Conservation (phyloP, 2,797 vertebrate genomes). For the Allobates femoralis region DNA sequence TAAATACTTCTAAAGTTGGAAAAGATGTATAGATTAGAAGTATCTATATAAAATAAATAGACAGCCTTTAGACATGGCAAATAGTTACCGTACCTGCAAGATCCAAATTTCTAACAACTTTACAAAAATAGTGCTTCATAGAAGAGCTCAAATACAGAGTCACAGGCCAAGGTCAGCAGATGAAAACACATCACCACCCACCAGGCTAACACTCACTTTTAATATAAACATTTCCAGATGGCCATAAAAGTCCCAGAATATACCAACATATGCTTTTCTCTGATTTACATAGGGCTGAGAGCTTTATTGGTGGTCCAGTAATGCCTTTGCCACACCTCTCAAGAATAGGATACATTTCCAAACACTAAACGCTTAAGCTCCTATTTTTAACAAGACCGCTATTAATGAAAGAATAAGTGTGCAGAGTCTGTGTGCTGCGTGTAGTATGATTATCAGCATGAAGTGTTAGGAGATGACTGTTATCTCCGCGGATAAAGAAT, state of each 20-base stretch:
- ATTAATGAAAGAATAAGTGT: conserved; percentile 31
- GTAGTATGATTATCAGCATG: conserved; percentile 27
- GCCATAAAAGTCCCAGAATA: neutral
- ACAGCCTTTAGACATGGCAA: neutral
- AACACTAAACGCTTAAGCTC: neutral
- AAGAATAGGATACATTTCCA: conserved; percentile 2
- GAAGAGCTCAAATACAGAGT: neutral
- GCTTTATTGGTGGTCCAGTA: conserved; percentile 63
- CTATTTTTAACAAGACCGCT: neutral
- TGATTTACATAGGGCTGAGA: conserved; percentile 32
- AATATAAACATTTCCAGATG: conserved; percentile 63
- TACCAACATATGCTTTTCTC: neutral
- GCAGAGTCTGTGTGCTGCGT: neutral
- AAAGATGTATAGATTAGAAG: neutral
- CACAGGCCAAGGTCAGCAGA: conserved; percentile 34
- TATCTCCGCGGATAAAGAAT: conserved; percentile 31
- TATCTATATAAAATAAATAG: neutral
- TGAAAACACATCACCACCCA: neutral
- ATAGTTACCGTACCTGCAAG: neutral
- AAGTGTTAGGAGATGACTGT: conserved; percentile 33
- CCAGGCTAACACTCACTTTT: neutral
- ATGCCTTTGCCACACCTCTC: neutral
- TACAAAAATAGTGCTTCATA: neutral
- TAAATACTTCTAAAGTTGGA: neutral
- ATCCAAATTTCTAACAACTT: neutral